Evolutionary conservation across 2,888 invertebrate species (phyloP), one percentile per base, ranked within the genome.

Genomic region (Trissoscelio sp.): DNA sequence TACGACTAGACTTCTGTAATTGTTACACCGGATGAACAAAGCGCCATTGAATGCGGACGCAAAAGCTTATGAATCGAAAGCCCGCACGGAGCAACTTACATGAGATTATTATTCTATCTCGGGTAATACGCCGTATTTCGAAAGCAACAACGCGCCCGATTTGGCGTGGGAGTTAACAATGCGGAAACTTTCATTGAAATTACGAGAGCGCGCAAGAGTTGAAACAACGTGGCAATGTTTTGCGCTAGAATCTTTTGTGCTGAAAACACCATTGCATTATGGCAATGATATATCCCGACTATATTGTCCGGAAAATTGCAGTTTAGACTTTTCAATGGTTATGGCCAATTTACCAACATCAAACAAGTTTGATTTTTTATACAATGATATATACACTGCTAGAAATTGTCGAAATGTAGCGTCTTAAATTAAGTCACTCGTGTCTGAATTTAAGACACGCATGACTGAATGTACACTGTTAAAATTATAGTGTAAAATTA

Each of bases 11-110:
- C 66, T 70, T 81, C 53, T 28, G 53, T 81, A 81, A 75, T 81
- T 75, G 80, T 81, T 81, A 75, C 70, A 72, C 22, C 37, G 44
- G 24, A 48, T 55, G 81, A 78, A 78, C 77, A 72, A 67, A 77
- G 81, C 77, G 11, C 0, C 4, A 6, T 31, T 51, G 69, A 79
- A 72, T 72, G 66, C 42, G 37, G 28, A 28, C 14, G 58, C 46
- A 34, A 62, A 66, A 51, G 62, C 51, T 67, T 73, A 77, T 55
- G 62, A 81, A 57, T 78, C 51, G 73, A 77, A 81, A 67, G 51
- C 62, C 44, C 67, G 18, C 51, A 0, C 11, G 64, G 42, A 44
- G 42, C 34, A 73, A 67, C 60, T 75, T 74, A 77, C 60, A 48
- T 58, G 72, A 60, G 46, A 73, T 81, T 78, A 78, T 78, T 67